Percentiles rank a stretch among this genome's conserved stretches.
phyloP scores from a whole-genome alignment of 2,797 vertebrate species.

The Lepilemur ruficaudatus region DNA sequence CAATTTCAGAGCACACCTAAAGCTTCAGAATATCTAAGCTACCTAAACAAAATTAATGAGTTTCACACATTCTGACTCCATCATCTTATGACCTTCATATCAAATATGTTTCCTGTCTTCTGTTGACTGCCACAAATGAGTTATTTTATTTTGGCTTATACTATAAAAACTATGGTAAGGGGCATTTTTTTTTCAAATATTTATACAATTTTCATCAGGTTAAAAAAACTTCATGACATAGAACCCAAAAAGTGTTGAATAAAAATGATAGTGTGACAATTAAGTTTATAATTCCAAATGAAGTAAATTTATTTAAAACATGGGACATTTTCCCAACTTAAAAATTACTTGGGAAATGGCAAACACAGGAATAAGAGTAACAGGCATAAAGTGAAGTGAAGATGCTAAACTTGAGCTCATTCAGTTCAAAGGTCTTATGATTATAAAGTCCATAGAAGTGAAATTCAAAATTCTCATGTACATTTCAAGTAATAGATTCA shows the following conservation, averaged over 20 bases:
- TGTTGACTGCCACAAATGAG: neutral
- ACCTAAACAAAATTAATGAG: neutral
- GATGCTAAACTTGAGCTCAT: neutral
- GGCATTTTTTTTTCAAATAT: neutral
- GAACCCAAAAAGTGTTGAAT: neutral
- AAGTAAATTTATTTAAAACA: conserved; percentile 36
- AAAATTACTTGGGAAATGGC: neutral
- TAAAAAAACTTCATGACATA: neutral
- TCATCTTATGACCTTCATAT: neutral
- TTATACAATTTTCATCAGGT: neutral
- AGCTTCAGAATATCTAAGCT: neutral
- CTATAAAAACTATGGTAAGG: neutral
- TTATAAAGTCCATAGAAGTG: neutral
- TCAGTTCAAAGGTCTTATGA: neutral
- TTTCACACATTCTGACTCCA: neutral
- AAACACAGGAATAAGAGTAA: neutral
- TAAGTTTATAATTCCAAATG: neutral
- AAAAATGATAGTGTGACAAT: neutral
- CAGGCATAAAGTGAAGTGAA: neutral
- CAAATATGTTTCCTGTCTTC: neutral
- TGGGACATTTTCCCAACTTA: neutral
- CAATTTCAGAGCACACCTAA: neutral
- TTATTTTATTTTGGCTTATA: neutral
- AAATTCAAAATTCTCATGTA: neutral
- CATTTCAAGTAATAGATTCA: neutral